These are phyloP conservation scores for Acipenser oxyrinchus DNA, from an alignment of 2,797 vertebrate species.

Conservation along the genomic window DNA sequence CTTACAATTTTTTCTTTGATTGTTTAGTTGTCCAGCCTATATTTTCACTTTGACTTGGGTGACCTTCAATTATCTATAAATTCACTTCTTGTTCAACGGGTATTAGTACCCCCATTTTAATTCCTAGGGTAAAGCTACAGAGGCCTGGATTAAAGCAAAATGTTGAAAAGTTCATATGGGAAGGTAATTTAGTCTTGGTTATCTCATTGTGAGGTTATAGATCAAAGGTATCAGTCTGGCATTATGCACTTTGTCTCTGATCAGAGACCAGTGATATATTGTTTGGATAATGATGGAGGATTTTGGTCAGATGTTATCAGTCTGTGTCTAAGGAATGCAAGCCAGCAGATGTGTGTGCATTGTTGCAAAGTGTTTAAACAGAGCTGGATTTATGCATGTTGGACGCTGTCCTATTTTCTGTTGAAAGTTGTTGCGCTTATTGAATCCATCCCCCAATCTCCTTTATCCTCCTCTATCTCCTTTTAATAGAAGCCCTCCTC, in stretches of 20 bases:
- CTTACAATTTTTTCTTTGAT: too few species aligned
- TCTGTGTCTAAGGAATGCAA: not conserved
- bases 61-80: too few species aligned
- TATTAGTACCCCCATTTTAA: too few species aligned
- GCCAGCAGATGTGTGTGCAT: constrained; percentile 3
- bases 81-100: too few species aligned
- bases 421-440: not conserved
- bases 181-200: not conserved
- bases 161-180: too few species aligned
- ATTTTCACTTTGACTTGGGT: too few species aligned
- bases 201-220: not conserved
- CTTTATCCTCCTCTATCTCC: too few species aligned
- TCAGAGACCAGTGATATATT: constrained; percentile 3
- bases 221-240: not conserved
- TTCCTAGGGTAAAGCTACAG: too few species aligned
- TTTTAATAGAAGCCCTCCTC: too few species aligned
- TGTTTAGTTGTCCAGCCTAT: too few species aligned
- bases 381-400: not conserved
- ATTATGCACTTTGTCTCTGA: constrained; percentile 1
- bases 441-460: not conserved
- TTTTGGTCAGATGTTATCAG: not conserved
- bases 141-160: too few species aligned
- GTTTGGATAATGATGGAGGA: not conserved
- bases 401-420: not conserved
- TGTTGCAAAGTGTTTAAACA: not conserved